These are phyloP conservation scores for Nycteola revayana DNA, from an alignment of 2,888 invertebrate species.

Conservation along the genomic window DNA sequence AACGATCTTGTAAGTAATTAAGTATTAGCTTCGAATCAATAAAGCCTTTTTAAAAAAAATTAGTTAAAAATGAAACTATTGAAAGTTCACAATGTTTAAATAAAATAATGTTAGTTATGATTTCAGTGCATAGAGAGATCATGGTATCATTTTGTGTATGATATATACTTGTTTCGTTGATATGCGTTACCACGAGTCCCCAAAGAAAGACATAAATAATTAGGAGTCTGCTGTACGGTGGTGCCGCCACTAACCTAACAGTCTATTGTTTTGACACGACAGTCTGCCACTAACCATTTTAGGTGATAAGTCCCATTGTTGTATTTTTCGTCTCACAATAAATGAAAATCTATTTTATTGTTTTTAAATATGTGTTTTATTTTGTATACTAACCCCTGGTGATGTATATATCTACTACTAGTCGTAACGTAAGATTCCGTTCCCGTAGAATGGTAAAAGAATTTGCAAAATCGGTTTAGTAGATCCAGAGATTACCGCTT, in stretches of 20 bases:
- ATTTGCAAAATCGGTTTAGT: too few species aligned
- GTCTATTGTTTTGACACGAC: constrained; percentile 74
- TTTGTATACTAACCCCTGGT: constrained; percentile 34
- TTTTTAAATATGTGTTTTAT: constrained; percentile 76
- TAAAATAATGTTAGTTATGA: constrained; percentile 71
- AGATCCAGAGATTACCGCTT: too few species aligned
- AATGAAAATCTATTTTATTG: constrained; percentile 83
- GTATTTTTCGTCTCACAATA: constrained; percentile 83
- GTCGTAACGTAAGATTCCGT: too few species aligned
- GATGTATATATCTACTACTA: too few species aligned
- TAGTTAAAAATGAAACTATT: constrained; percentile 75
- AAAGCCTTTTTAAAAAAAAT: constrained; percentile 79
- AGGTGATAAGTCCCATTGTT: constrained; percentile 82
- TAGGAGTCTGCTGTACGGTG: constrained; percentile 58
- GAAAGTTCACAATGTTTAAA: constrained; percentile 76
- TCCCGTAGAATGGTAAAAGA: too few species aligned
- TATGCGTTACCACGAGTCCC: constrained; percentile 78
- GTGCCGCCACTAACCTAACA: constrained; percentile 46
- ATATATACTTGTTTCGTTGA: constrained; percentile 67
- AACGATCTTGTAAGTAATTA: constrained; percentile 81
- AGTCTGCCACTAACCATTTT: constrained; percentile 81
- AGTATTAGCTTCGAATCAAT: constrained; percentile 81
- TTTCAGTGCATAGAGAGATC: constrained; percentile 73
- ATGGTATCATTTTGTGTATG: constrained; percentile 75
- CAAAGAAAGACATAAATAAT: constrained; percentile 79